Percentiles rank a stretch among this genome's conserved stretches.
Conservation (phyloP, 2,797 vertebrate genomes). For the Paguma larvata region DNA sequence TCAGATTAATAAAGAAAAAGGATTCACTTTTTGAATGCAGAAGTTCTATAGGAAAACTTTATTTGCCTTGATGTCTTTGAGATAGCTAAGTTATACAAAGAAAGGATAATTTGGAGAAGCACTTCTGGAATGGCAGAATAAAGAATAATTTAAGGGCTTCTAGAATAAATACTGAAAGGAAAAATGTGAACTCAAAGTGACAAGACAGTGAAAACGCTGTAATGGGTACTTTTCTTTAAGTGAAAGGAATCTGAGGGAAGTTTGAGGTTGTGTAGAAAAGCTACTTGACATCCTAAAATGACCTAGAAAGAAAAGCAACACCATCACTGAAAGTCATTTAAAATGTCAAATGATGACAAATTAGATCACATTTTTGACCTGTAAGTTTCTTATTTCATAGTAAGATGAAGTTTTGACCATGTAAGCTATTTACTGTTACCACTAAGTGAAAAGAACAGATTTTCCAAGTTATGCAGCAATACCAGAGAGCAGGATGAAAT, state of each 20-base stretch:
- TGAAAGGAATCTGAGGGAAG: constrained; percentile 68
- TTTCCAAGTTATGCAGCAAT: constrained; percentile 76
- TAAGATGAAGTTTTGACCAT: constrained; percentile 66
- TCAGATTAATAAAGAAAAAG: constrained; percentile 61
- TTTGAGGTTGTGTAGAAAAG: constrained; percentile 67
- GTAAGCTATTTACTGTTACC: not conserved
- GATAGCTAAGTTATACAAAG: constrained; percentile 38
- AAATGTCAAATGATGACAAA: constrained; percentile 63
- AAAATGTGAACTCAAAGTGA: constrained; percentile 70
- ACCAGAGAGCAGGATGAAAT: constrained; percentile 80
- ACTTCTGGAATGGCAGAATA: constrained; percentile 70
- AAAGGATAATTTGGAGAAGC: constrained; percentile 68
- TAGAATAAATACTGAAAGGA: constrained; percentile 68
- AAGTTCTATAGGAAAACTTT: constrained; percentile 62
- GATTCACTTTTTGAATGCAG: constrained; percentile 62
- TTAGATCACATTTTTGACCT: constrained; percentile 57
- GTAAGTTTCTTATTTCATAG: constrained; percentile 40
- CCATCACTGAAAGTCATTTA: constrained; percentile 61
- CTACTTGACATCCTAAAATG: constrained; percentile 56
- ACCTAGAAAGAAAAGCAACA: constrained; percentile 71
- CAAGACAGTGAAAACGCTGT: constrained; percentile 60
- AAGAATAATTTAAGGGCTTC: constrained; percentile 64
- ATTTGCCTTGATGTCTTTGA: constrained; percentile 43
- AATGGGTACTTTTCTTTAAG: constrained; percentile 66
- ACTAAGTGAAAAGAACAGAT: constrained; percentile 45